Percentiles rank a stretch among this genome's conserved stretches.
phyloP scores from a whole-genome alignment of 2,888 invertebrate genomes.

The Philonicus albiceps region DNA sequence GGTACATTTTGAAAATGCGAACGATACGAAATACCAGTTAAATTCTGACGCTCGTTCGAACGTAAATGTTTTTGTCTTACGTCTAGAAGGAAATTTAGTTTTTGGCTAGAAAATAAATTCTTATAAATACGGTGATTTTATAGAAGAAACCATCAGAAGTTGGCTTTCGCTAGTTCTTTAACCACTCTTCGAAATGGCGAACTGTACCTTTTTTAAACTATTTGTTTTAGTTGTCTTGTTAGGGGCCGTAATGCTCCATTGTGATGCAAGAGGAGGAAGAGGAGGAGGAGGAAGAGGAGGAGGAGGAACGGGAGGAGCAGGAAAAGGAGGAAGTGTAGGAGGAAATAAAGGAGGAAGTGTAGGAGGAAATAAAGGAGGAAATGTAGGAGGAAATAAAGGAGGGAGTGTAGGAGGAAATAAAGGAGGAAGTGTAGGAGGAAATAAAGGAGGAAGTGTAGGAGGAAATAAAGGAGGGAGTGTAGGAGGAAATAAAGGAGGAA shows the following conservation, averaged over 20 bases:
- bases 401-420: no score
- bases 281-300: no score
- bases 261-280: background rate
- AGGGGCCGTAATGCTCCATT: background rate
- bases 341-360: no score
- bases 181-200: background rate
- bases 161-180: background rate
- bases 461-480: no score
- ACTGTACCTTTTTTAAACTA: background rate
- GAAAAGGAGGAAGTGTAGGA: no score
- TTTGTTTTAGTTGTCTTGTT: background rate
- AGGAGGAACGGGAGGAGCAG: no score
- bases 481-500: no score
- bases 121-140: background rate
- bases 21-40: background rate
- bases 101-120: background rate
- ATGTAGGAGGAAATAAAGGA: no score
- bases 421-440: no score
- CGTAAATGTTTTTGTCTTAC: background rate
- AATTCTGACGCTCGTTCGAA: background rate
- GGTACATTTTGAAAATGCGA: background rate
- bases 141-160: background rate
- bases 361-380: no score
- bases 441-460: no score
- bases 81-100: background rate